Base-by-base conservation (phyloP, 2,797 vertebrate species). In the Florisuga fusca region DNA sequence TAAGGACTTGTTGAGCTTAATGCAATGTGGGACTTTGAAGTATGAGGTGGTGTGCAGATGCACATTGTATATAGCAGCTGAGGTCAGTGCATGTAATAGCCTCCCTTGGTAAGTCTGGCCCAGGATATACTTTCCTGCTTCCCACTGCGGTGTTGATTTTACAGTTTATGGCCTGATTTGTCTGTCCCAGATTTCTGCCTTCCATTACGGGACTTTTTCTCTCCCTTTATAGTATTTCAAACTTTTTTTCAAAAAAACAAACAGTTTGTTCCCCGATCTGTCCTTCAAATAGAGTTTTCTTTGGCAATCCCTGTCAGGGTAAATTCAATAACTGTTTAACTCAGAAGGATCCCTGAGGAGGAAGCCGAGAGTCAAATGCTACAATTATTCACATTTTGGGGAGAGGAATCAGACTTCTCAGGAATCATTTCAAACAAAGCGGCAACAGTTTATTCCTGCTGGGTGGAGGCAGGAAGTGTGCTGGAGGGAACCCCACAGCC, bases 201-300 rank as follows among this genome's bases (percentile, higher is more conserved):
- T 92, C 91, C 64, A 87, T 93, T 96, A 92, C 7, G 69, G 67
- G 79, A 82, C 81, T 93, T 94, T 84, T 94, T 83, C 77, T 90
- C 84, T 95, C 95, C 94, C 94, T 96, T 96, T 94, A 93, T 72
- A 84, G 78, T 93, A 73, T 93, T 96, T 95, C 48, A 90, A 75
- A 71, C 64, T 54, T 87, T 93, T 78, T 71, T 75, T 95, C 89
- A 93, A 78, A 79, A 96, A 96, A 88, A 78, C 82, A 96, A 96
- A 87, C 72, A 88, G 58, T 95, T 96, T 96, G 73, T 94, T 92
- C 78, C 61, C 62, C 50, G 7, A 75, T 84, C 87, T 94, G 85
- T 95, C 89, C 76, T 95, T 90, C 84, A 95, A 94, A 94, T 87
- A 93, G 95, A 96, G 94, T 94, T 96, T 97, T 95, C 90, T 93